phyloP scores from a whole-genome alignment of 2,888 invertebrate genomes.

The Eustalomyia histrio region DNA sequence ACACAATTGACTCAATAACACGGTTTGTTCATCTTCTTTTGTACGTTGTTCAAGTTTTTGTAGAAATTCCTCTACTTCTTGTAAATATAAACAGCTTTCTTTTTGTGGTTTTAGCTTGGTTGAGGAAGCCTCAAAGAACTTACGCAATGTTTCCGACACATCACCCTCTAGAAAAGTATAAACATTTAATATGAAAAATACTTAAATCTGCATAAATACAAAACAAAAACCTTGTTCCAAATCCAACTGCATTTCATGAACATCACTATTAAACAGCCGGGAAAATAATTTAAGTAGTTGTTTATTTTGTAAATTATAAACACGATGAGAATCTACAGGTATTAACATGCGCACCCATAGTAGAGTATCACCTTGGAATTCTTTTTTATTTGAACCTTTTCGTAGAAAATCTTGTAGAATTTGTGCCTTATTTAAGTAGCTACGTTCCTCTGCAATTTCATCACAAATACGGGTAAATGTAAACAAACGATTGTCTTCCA shows the following conservation, averaged over 20 bases:
- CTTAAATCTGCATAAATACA: neutral
- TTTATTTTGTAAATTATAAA: conserved; percentile 96
- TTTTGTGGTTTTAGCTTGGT: conserved; percentile 81
- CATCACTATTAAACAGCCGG: conserved; percentile 86
- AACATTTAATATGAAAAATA: neutral
- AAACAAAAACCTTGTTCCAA: conserved; percentile 85
- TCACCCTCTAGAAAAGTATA: conserved; percentile 81
- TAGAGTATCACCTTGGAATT: conserved; percentile 88
- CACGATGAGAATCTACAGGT: conserved; percentile 89
- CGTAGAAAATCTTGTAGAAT: conserved; percentile 85
- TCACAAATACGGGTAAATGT: conserved; percentile 89
- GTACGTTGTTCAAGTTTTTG: conserved; percentile 87
- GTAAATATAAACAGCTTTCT: conserved; percentile 86
- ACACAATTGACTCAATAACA: conserved; percentile 87
- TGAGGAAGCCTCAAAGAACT: conserved; percentile 86
- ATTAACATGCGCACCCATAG: conserved; percentile 91
- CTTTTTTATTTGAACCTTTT: conserved; percentile 81
- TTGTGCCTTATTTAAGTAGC: conserved; percentile 83
- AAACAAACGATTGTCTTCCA: conserved; percentile 86
- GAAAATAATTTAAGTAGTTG: conserved; percentile 94
- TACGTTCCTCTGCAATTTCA: conserved; percentile 87
- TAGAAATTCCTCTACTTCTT: conserved; percentile 89
- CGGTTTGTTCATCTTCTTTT: conserved; percentile 92
- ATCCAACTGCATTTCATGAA: conserved; percentile 90
- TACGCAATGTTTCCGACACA: conserved; percentile 90